These are phyloP conservation scores for Ascidia mentula DNA, from an alignment of 23 tunicate genomes.

Conservation along the genomic window DNA sequence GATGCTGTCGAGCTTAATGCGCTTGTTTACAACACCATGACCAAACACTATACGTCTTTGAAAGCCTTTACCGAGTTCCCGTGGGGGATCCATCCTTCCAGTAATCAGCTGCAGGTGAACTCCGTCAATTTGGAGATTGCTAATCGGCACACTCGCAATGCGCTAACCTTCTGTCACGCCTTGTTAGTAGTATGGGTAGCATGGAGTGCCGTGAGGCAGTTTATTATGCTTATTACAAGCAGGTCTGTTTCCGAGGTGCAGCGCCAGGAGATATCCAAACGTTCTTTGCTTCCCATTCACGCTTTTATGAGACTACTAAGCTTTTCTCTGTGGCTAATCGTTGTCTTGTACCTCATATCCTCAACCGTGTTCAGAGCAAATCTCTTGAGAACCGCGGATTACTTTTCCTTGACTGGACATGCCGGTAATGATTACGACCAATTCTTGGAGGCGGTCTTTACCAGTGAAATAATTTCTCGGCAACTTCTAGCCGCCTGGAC, in stretches of 20 bases:
- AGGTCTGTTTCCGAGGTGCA: neutral
- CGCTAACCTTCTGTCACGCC: slow-evolving; percentile 8
- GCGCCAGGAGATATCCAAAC: slow-evolving; percentile 3
- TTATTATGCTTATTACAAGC: neutral
- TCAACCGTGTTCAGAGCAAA: slow-evolving; percentile 11
- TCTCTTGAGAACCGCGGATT: neutral
- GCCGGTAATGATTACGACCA: slow-evolving; percentile 7
- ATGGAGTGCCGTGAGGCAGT: neutral
- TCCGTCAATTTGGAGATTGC: neutral
- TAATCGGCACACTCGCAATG: neutral
- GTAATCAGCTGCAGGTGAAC: neutral
- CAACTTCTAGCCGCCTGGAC: slow-evolving; percentile 28
- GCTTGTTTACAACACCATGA: slow-evolving; percentile 3
- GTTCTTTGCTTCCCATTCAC: neutral
- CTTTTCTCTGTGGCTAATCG: slow-evolving; percentile 15
- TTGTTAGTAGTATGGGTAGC: slow-evolving; percentile 23
- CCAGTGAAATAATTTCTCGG: slow-evolving; percentile 4
- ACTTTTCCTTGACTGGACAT: slow-evolving; percentile 27
- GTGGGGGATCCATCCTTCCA: neutral
- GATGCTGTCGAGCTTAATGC: slow-evolving; percentile 8
- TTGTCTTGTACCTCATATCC: slow-evolving; percentile 24
- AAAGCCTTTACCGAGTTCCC: slow-evolving; percentile 7
- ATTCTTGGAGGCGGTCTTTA: slow-evolving; percentile 2
- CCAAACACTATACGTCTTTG: slow-evolving; percentile 2
- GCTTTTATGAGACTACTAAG: slow-evolving; percentile 1